Base-by-base conservation (phyloP, 2,113 vertebrate species). In the Laticauda laticaudata region DNA sequence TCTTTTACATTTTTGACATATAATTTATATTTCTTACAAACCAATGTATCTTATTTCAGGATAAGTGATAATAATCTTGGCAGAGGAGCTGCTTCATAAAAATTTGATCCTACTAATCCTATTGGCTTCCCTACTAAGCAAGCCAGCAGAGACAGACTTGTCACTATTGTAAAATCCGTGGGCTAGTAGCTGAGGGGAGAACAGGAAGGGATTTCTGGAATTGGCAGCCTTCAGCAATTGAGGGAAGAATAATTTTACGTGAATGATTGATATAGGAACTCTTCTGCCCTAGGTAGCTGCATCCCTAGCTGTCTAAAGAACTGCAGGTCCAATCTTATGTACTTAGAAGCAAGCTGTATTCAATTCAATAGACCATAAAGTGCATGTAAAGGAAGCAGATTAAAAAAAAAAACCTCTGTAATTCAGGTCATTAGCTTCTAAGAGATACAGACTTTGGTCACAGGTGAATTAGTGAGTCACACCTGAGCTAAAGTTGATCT, bases 141-240 rank as follows among this genome's bases (percentile, higher is more conserved):
- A 57, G 26, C 81, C 2, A 5, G n/a, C 39, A 24, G 43, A 5
- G 89, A 11, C n/a, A 18, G 57, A 39, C n/a, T 14, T 61, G 26
- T 12, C 10, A 75, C 1, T 59, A 45, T 39, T 53, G 51, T 20
- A 34, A 64, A 45, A 89, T 18, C 5, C 2, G 26, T 34, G 2
- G 51, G 23, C 18, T 21, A 43, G 34, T 48, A 90, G 53, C 8
- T 0, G 4, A 1, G 0, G 53, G 24, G 45, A 34, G 24, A 53
- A 55, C 5, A 48, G 6, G n/a, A 8, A n/a, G 53, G 54, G 29
- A 56, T 34, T n/a, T 88, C 29, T 88, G 53, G 87, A 2, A 39
- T 8, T 39, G 69, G n/a, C 69, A 39, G 69, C 15, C 34, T 81
- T 81, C 34, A 39, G 15, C 69, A 81, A 39, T 39, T 20, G 69